Evolutionary conservation across 1,140 invertebrate species (phyloP).

Genomic region (Drosophila navojoa): DNA sequence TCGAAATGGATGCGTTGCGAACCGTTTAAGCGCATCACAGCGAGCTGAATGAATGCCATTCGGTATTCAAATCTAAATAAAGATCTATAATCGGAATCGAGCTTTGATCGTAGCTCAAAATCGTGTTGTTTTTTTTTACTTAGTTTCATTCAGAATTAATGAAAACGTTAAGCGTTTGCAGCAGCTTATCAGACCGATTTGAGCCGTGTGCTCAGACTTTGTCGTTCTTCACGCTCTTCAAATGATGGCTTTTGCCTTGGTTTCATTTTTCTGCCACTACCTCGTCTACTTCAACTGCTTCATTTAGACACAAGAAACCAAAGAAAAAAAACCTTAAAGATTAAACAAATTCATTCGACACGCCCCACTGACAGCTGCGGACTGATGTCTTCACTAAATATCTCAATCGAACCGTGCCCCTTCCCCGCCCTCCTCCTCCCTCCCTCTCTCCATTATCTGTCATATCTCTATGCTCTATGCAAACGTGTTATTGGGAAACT

Average conservation of each 20-base stretch:
- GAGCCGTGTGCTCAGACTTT: neutral
- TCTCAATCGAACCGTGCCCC: too few species aligned
- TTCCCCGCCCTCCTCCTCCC: too few species aligned
- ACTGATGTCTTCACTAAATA: conserved; percentile 23
- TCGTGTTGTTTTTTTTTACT: conserved; percentile 3
- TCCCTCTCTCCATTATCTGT: too few species aligned
- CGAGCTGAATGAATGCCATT: conserved; percentile 30
- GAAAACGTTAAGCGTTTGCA: conserved; percentile 75
- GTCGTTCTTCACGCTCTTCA: conserved; percentile 11
- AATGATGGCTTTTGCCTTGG: conserved; percentile 60
- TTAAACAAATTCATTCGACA: conserved; percentile 45
- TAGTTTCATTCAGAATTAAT: conserved; percentile 62
- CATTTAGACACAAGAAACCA: conserved; percentile 41
- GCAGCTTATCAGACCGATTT: conserved; percentile 55
- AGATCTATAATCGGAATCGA: neutral
- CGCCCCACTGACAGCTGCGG: conserved; percentile 43
- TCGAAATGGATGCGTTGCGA: neutral
- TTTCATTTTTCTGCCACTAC: conserved; percentile 4
- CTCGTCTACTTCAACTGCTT: conserved; percentile 14
- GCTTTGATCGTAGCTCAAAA: too few species aligned
- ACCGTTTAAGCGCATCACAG: conserved; percentile 19
- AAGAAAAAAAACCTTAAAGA: conserved; percentile 12
- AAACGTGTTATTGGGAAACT: neutral
- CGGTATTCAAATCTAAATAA: conserved; percentile 61
- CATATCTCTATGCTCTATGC: neutral